Conservation (phyloP, 2,888 invertebrate genomes). For the Cylloceria caligata region DNA sequence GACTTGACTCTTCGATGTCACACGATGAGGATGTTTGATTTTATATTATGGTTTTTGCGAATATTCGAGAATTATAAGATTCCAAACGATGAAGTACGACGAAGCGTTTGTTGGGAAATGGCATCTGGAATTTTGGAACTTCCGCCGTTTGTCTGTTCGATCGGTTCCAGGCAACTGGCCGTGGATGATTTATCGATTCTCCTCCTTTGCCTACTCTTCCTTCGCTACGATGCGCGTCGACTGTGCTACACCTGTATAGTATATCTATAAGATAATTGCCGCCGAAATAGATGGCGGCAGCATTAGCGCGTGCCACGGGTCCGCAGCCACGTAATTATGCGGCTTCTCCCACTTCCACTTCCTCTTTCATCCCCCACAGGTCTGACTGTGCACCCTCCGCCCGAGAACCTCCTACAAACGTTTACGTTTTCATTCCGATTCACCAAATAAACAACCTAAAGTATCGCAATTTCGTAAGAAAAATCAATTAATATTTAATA, state of each 20-base stretch:
- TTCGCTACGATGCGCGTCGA: conserved; percentile 1
- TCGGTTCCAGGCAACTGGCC: conserved; percentile 37
- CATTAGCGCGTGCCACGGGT: conserved; percentile 67
- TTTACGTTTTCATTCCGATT: conserved; percentile 18
- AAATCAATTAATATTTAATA: background rate
- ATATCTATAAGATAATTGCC: conserved; percentile 69
- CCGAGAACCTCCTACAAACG: conserved; percentile 57
- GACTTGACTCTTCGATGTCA: background rate
- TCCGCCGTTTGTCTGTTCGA: conserved; percentile 25
- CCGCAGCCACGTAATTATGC: conserved; percentile 75
- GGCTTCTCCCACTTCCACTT: conserved; percentile 71
- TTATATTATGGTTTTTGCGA: background rate
- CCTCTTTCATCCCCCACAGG: conserved; percentile 55
- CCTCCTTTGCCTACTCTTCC: conserved; percentile 1
- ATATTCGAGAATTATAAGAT: background rate
- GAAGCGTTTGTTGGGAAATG: background rate
- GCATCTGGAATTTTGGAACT: conserved; percentile 22
- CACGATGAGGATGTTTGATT: background rate
- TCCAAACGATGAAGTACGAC: background rate
- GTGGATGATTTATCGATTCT: conserved; percentile 64
- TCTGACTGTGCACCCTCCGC: conserved; percentile 52
- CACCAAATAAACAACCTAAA: background rate
- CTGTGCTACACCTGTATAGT: conserved; percentile 27
- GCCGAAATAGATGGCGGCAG: conserved; percentile 72
- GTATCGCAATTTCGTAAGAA: background rate